Percentiles rank a stretch among this genome's conserved stretches.
Evolutionary conservation across 2,888 invertebrate genomes (phyloP).

Genomic region (Calliphora vomitoria): DNA sequence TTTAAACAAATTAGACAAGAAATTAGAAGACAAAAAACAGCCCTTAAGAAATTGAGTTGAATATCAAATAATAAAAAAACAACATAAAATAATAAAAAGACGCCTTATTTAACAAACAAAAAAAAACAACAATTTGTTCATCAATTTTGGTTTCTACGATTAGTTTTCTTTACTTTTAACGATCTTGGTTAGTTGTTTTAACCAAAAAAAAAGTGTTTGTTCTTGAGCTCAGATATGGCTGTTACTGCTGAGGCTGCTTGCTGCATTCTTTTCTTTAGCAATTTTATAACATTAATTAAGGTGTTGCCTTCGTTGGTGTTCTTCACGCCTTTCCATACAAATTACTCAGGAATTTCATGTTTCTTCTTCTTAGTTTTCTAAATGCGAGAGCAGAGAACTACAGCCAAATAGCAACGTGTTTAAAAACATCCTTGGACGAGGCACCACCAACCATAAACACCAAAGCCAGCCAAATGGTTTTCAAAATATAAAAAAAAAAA

Average conservation of each 20-base stretch:
- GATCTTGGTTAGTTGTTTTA: conserved; percentile 15
- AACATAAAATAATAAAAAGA: conserved; percentile 1
- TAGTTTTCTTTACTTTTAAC: conserved; percentile 16
- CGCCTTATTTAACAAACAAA: neutral
- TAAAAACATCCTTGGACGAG: conserved; percentile 19
- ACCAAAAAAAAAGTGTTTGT: neutral
- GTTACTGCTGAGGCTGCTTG: conserved; percentile 32
- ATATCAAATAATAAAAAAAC: conserved; percentile 9
- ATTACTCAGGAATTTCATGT: conserved; percentile 85
- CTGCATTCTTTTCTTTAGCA: conserved; percentile 78
- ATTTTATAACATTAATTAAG: conserved; percentile 85
- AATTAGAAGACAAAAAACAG: neutral
- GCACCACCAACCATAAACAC: conserved; percentile 6
- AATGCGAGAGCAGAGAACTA: conserved; percentile 4
- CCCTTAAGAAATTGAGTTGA: conserved; percentile 1
- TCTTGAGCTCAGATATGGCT: neutral
- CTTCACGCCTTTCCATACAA: conserved; percentile 85
- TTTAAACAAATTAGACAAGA: neutral
- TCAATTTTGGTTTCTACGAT: conserved; percentile 38
- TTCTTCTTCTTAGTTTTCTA: conserved; percentile 67
- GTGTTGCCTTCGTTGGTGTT: conserved; percentile 85
- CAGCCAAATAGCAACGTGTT: neutral
- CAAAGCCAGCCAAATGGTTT: conserved; percentile 45
- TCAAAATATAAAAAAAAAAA: neutral
- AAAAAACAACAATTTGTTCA: too few species aligned